Conservation (phyloP, 1,140 invertebrate genomes). For the Aporrectodea caliginosa region DNA sequence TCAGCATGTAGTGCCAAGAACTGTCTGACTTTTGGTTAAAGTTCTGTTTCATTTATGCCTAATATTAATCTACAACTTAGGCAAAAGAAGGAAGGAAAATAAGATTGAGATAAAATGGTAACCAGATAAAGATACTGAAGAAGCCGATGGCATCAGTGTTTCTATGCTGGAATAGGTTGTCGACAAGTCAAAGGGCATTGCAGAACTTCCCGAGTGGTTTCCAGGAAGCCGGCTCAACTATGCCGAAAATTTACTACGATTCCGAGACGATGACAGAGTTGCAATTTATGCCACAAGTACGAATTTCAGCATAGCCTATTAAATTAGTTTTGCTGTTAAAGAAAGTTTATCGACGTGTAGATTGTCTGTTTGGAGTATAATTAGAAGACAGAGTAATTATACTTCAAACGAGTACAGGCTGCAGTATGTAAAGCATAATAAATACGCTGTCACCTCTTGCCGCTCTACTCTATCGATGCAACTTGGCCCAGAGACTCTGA, state of each 20-base stretch:
- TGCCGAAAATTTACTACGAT: constrained; percentile 57
- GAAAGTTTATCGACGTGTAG: too few relatives aligned
- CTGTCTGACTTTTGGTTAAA: not conserved
- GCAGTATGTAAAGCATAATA: too few relatives aligned
- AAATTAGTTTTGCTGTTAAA: not conserved
- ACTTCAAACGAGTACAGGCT: too few relatives aligned
- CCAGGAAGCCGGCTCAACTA: constrained; percentile 55
- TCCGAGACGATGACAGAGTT: constrained; percentile 48
- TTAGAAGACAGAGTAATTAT: too few relatives aligned
- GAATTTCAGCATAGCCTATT: constrained; percentile 13
- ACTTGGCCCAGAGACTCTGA: too few relatives aligned
- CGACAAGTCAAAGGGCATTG: constrained; percentile 50
- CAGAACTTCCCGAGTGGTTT: constrained; percentile 59
- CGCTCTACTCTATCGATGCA: too few relatives aligned
- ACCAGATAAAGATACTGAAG: not conserved
- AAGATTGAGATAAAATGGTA: not conserved
- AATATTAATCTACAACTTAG: not conserved
- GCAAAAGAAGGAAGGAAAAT: not conserved
- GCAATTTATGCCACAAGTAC: constrained; percentile 57
- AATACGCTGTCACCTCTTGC: too few relatives aligned
- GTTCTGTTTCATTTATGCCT: constrained; percentile 1
- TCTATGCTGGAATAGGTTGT: constrained; percentile 44
- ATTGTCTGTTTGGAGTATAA: too few relatives aligned
- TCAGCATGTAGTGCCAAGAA: too few relatives aligned
- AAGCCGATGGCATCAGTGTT: not conserved